These are phyloP conservation scores for Fregetta grallaria DNA, from an alignment of 2,113 vertebrate species.

Conservation along the genomic window DNA sequence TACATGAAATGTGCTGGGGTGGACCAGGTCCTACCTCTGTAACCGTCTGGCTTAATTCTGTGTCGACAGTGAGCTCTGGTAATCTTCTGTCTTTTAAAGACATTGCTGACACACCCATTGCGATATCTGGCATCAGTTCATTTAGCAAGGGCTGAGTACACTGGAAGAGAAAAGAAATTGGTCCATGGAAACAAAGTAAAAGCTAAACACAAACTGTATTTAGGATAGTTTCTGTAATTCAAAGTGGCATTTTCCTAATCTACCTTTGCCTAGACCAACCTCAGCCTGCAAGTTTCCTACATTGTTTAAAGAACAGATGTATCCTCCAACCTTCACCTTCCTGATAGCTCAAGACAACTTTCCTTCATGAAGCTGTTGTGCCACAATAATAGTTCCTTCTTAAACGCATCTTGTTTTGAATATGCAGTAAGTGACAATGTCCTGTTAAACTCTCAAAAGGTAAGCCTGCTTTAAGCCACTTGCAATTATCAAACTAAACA, in stretches of 20 bases:
- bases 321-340: neutral
- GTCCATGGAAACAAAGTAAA: neutral
- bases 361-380: neutral
- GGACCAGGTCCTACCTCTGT: constrained; percentile 76
- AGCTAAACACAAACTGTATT: neutral
- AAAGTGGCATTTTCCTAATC: neutral
- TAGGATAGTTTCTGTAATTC: neutral
- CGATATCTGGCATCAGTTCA: constrained; percentile 97
- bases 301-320: neutral
- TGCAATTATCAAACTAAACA: neutral
- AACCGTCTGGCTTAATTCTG: constrained; percentile 77
- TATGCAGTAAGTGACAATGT: neutral
- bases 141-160: constrained; percentile 89
- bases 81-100: constrained; percentile 91
- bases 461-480: neutral
- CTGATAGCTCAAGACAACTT: neutral
- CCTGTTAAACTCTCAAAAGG: neutral
- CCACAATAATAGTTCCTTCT: neutral
- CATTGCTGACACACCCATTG: constrained; percentile 93
- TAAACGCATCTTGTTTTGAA: neutral
- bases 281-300: neutral
- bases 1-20: constrained; percentile 76
- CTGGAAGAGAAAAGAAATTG: constrained; percentile 71
- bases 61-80: constrained; percentile 85
- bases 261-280: neutral